Base-by-base conservation (phyloP, 2,113 vertebrate genomes). In the Eonycteris spelaea region DNA sequence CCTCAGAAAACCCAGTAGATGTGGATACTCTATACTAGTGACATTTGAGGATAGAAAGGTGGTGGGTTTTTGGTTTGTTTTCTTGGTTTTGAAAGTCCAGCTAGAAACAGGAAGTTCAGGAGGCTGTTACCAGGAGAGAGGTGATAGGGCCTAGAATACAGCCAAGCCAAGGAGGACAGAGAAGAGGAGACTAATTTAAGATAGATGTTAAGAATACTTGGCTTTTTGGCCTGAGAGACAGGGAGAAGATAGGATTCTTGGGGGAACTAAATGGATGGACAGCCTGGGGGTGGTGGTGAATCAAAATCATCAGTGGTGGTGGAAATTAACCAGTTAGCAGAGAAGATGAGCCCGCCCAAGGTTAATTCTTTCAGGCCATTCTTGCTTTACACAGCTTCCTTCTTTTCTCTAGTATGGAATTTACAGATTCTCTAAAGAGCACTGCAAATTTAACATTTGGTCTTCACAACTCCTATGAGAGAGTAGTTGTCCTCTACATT, bases 371-470 rank as follows among this genome's bases (percentile, higher is more conserved):
- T 79, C 5, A 63, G 12, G 19, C 2, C 10, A 28, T 5, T 85
- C 40, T 15, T 70, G 30, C 5, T 71, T 80, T 77, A 48, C 11
- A 68, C 1, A 73, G 7, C 28, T 85, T 16, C 9, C 8, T 43
- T 94, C 33, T 85, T 78, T 79, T 75, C 24, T 85, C 15, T 45
- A 40, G 19, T 73, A 74, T 73, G 26, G 33, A 51, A 13, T 77
- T 77, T 14, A 85, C 2, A 70, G 35, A 86, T 51, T 88, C 55
- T 90, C 86, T 75, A 43, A 91, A 95, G 74, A 61, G 4, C 33
- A 87, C 35, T 61, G 16, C 84, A 5, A 45, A 61, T 90, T 85
- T 94, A 92, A 53, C 24, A 74, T 94, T 95, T 94, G n/a, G 65
- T 91, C 33, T 92, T 92, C 33, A 93, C 33, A 80, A 68, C 30